A percentile compares a stretch with the other conserved stretches of the same genome.
phyloP scores from a whole-genome alignment of 2,888 invertebrate species.

The Tribolium freemani region DNA sequence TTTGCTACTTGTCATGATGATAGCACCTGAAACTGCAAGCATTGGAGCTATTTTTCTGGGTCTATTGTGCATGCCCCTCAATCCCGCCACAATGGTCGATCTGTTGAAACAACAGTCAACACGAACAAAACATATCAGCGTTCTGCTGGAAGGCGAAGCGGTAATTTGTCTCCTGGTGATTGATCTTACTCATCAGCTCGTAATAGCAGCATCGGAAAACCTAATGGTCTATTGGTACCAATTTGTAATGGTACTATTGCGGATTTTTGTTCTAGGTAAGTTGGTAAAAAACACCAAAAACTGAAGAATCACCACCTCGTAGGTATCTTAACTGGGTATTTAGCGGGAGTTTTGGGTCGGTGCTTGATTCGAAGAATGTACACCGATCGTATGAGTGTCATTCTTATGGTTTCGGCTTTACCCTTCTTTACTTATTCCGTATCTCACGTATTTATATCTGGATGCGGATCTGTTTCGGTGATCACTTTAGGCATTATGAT shows the following conservation, averaged over 20 bases:
- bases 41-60: not conserved
- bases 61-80: not conserved
- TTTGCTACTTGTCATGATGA: not conserved
- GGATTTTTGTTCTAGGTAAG: not conserved
- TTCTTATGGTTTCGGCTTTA: not conserved
- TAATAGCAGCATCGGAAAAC: not conserved
- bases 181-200: not conserved
- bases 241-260: not conserved
- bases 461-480: not conserved
- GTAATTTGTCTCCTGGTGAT: not conserved
- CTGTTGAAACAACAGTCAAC: not conserved
- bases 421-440: not conserved
- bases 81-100: not conserved
- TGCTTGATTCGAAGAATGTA: not conserved
- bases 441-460: not conserved
- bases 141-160: conserved; percentile 5
- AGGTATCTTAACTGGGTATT: not conserved
- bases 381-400: not conserved
- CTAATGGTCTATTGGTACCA: not conserved
- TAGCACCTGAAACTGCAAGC: not conserved
- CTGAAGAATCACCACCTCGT: not conserved
- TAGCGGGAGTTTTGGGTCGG: not conserved
- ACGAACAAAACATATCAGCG: not conserved
- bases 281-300: not conserved
- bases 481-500: not conserved